Base-by-base conservation (phyloP, 2,888 invertebrate genomes). In the Amaurobius ferox region DNA sequence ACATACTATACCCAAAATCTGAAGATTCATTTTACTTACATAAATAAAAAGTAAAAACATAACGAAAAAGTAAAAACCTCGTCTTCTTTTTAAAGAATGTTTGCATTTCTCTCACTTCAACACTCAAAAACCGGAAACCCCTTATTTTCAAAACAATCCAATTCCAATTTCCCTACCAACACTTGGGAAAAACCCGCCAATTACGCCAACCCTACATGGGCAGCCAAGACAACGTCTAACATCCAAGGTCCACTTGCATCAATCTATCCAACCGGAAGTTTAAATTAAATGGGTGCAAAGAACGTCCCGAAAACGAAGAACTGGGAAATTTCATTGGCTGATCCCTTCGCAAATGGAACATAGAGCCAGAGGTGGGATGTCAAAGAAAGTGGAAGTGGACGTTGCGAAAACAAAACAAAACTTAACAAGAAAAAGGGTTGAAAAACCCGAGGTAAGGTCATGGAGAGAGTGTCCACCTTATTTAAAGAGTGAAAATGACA, bases 381-480 rank as follows among this genome's bases (percentile, higher is more conserved):
- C 67, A 62, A 28, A 26, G 61, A 23, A 67, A 73, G 67, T 19
- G 55, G 67, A 72, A 76, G 68, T 28, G 39, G 62, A n/a, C n/a
- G n/a, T n/a, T n/a, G n/a, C 13, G n/a, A 16, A 5, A 61, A 61
- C 7, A 68, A 81, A 70, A 62, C 61, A 40, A 74, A 44, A 80
- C 62, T 74, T 13, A 30, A 19, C 11, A 64, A 64, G 16, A 6
- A 61, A 64, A 29, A 29, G 3, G 2, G 16, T 6, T 16, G 30
- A 64, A 64, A 64, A 64, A 29, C 0, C 30, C 30, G 11, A 35
- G 29, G 64, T n/a, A 64, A 30, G 64, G 64, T 64, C 30, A 29
- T 11, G 29, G 29, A 48, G 30, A 81, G 74, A 28, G 73, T 23
- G 55, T 40, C 74, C 74, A 62, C 68, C 68, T 81, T 55, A 81